Evolutionary conservation across 1,140 invertebrate genomes (phyloP).

Genomic region (Sycophaga agraensis): DNA sequence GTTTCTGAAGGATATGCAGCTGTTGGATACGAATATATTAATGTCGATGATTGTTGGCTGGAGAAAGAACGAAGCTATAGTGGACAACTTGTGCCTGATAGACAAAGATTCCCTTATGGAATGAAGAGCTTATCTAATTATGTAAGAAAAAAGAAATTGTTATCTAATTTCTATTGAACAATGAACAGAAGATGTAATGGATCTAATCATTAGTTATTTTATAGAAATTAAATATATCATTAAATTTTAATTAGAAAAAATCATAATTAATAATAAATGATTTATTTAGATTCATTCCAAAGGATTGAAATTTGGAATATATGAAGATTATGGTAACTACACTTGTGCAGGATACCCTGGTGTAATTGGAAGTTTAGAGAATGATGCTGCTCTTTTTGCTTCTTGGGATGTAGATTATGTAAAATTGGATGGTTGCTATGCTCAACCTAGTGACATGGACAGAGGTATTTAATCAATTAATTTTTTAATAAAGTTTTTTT

Average conservation of each 20-base stretch:
- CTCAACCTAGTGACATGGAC: constrained; percentile 81
- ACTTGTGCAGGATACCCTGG: constrained; percentile 96
- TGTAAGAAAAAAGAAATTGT: constrained; percentile 65
- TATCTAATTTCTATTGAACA: constrained; percentile 22
- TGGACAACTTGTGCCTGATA: constrained; percentile 83
- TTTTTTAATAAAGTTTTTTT: constrained; percentile 22
- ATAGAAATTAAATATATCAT: constrained; percentile 5
- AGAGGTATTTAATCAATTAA: constrained; percentile 60
- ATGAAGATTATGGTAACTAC: constrained; percentile 93
- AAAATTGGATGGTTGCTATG: constrained; percentile 94
- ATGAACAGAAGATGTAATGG: constrained; percentile 23
- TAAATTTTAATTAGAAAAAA: neutral
- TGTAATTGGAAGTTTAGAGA: constrained; percentile 79
- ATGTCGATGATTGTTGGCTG: constrained; percentile 95
- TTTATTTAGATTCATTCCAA: constrained; percentile 79
- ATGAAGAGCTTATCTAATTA: constrained; percentile 89
- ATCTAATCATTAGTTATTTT: constrained; percentile 10
- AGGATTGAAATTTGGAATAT: constrained; percentile 95
- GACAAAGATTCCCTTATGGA: constrained; percentile 85
- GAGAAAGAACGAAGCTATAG: constrained; percentile 74
- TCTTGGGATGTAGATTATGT: constrained; percentile 96
- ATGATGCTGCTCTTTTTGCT: constrained; percentile 90
- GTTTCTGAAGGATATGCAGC: constrained; percentile 86
- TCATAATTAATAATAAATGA: too few relatives aligned
- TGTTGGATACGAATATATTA: constrained; percentile 89